Evolutionary conservation across 2,888 invertebrate genomes (phyloP), one percentile per base, ranked within the genome.

Genomic region (Serrognathus titanus): DNA sequence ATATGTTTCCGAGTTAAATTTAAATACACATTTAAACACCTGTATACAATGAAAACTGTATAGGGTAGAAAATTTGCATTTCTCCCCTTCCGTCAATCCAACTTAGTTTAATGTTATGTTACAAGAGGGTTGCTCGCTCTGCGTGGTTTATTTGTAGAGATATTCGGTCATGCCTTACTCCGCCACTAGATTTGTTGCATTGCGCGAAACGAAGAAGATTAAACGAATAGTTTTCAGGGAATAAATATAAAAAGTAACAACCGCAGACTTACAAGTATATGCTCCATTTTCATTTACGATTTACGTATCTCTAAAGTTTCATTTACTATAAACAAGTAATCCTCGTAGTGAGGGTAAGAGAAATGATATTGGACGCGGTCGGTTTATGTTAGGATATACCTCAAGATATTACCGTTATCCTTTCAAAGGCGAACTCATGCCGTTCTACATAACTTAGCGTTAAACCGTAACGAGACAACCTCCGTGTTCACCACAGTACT

Each of bases 51-150:
- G 61, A 63, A 60, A 62, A 51, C 52, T 55, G 55, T 53, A 58
- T 51, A 24, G 64, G 57, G 61, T 52, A 58, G 57, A 54, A 63
- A 64, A 65, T 65, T 65, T 65, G 61, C 65, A 63, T 65, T 63
- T 61, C 53, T 61, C 61, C 63, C 63, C 59, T 56, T 55, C 59
- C 63, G 62, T 63, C 63, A 62, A 63, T 65, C 61, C 63, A 65
- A 63, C 62, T 64, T 63, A 63, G 62, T 65, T 62, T 65, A 63
- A 65, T 63, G 63, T 62, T 62, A 59, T 31, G 24, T 31, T 31
- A 31, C 24, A 31, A 31, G 53, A 54, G 62, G 60, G 58, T 61
- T 63, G 62, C 60, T 61, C 60, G 62, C 60, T 61, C 60, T 59
- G 58, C 53, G 58, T 59, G 61, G 61, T 64, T 61, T 63, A 60